Evolutionary conservation across 2,797 vertebrate genomes (phyloP).

Genomic region (Austrolebias charrua): DNA sequence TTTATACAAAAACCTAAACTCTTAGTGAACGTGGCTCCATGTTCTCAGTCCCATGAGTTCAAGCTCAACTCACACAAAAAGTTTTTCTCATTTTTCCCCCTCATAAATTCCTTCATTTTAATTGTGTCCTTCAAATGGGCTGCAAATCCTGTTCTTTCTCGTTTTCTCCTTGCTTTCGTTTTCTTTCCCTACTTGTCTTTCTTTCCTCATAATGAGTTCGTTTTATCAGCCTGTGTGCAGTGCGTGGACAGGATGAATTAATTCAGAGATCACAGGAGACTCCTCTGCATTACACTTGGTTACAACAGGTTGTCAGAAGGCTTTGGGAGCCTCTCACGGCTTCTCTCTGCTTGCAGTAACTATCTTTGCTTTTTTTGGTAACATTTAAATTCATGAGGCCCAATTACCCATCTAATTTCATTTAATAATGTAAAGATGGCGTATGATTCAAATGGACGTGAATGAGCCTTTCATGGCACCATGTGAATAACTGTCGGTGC

Average conservation of each 20-base stretch:
- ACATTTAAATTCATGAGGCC: constrained; percentile 37
- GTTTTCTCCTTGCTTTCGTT: constrained; percentile 27
- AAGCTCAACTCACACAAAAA: constrained; percentile 7
- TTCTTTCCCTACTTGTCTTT: constrained; percentile 46
- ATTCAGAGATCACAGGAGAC: constrained; percentile 71
- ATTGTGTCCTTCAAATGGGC: constrained; percentile 56
- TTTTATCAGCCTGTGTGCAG: constrained; percentile 62
- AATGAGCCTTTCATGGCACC: constrained; percentile 32
- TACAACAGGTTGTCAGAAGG: constrained; percentile 73
- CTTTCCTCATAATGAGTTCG: constrained; percentile 56
- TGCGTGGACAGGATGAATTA: constrained; percentile 68
- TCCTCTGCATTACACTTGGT: constrained; percentile 67
- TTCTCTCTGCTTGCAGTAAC: constrained; percentile 36
- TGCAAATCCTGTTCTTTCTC: constrained; percentile 30
- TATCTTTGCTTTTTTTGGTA: constrained; percentile 43
- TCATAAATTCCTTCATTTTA: constrained; percentile 52
- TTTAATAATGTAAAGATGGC: constrained; percentile 39
- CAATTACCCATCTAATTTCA: constrained; percentile 55
- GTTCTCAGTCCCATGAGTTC: constrained; percentile 13
- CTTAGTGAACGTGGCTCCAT: constrained; percentile 8
- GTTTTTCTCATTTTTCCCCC: constrained; percentile 9
- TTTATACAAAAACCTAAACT: neutral
- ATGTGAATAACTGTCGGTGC: constrained; percentile 8
- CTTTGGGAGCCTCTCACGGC: constrained; percentile 43
- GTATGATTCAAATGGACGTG: constrained; percentile 26